Evolutionary conservation across 2,888 invertebrate genomes (phyloP).

Genomic region (Eugnorisma glareosa): DNA sequence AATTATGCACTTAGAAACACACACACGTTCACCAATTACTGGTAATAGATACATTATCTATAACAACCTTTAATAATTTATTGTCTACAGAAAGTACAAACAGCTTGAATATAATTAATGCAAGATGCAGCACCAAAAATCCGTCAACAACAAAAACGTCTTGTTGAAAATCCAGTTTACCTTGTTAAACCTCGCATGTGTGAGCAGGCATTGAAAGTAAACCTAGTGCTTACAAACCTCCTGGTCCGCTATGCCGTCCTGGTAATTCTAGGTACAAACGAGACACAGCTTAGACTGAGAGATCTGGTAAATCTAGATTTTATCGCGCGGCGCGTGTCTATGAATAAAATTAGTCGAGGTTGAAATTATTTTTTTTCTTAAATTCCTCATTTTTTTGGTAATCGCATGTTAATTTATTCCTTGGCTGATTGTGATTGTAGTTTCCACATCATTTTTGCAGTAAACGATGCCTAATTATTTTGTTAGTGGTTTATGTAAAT

Average conservation of each 20-base stretch:
- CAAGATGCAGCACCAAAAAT: slow-evolving; percentile 11
- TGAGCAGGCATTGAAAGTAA: slow-evolving; percentile 70
- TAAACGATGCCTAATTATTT: slow-evolving; percentile 25
- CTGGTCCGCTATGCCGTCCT: slow-evolving; percentile 78
- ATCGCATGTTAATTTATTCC: slow-evolving; percentile 8
- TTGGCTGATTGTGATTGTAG: background rate
- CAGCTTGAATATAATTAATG: background rate
- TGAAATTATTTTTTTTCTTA: background rate
- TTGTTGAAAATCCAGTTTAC: slow-evolving; percentile 57
- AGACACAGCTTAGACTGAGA: slow-evolving; percentile 73
- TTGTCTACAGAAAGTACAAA: background rate
- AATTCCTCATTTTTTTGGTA: slow-evolving; percentile 17
- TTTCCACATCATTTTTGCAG: slow-evolving; percentile 13
- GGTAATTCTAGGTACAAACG: slow-evolving; percentile 86
- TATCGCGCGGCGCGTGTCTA: slow-evolving; percentile 32
- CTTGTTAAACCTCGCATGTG: slow-evolving; percentile 45
- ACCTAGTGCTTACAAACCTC: slow-evolving; percentile 82
- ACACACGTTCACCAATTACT: slow-evolving; percentile 37
- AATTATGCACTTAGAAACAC: slow-evolving; percentile 27
- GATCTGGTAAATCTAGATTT: slow-evolving; percentile 61
- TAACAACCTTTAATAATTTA: slow-evolving; percentile 5
- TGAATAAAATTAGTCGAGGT: slow-evolving; percentile 24
- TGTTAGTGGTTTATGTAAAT: slow-evolving; percentile 16
- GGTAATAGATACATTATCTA: slow-evolving; percentile 22
- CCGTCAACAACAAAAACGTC: slow-evolving; percentile 22